These are phyloP conservation scores for Eclectus roratus DNA, from an alignment of 2,113 vertebrate genomes.

Conservation along the genomic window DNA sequence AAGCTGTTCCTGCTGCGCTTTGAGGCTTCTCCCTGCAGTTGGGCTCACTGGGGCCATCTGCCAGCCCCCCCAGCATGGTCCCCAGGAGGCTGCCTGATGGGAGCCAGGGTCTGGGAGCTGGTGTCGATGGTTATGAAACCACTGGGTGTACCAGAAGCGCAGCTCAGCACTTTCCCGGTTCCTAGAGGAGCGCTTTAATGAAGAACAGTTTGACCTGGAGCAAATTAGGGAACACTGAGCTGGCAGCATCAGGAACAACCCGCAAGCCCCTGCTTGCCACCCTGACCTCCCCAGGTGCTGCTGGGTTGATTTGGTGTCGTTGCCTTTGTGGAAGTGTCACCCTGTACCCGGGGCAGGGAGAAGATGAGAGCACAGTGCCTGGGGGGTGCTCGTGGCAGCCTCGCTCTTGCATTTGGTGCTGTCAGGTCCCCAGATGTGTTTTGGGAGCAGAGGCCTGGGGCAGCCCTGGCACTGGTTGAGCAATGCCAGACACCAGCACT, in stretches of 20 bases:
- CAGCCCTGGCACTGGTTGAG: accelerated
- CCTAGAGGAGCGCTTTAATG: not conserved
- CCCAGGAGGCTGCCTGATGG: not conserved
- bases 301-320: accelerated
- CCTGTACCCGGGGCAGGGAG: not conserved
- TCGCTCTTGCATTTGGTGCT: accelerated
- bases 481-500: not conserved
- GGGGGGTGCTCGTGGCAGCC: not conserved
- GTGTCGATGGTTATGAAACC: not conserved
- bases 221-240: not conserved
- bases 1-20: not conserved
- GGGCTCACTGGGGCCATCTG: not conserved
- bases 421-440: accelerated
- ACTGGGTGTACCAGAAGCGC: not conserved
- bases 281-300: accelerated
- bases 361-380: accelerated
- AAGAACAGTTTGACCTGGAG: slow-evolving; percentile 14
- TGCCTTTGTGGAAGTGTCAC: accelerated
- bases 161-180: not conserved
- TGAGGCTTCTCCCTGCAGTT: accelerated
- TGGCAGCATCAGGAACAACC: not conserved
- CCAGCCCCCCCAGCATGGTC: not conserved
- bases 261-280: not conserved
- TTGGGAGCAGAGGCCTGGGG: not conserved
- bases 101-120: accelerated